A percentile compares a stretch with the other conserved stretches of the same genome.
Conservation (phyloP, 2,888 invertebrate species). For the Abscondita cerata region DNA sequence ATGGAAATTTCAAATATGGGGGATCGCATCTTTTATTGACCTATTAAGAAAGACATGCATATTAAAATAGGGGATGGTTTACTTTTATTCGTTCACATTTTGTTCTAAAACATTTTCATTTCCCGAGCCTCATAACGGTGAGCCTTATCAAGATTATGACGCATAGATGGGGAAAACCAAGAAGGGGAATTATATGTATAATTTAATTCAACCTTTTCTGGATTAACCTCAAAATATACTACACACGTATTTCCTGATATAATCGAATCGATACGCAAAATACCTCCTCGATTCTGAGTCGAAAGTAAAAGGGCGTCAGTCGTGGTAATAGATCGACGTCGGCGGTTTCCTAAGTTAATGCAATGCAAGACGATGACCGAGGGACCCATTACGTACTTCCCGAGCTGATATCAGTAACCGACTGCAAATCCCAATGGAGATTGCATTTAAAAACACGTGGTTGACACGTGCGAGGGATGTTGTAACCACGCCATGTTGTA, state of each 20-base stretch:
- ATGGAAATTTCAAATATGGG: conserved; percentile 20
- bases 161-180: conserved; percentile 26
- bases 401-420: conserved; percentile 32
- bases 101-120: conserved; percentile 17
- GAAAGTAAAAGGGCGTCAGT: conserved; percentile 34
- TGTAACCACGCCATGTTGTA: conserved; percentile 7
- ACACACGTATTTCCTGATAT: not conserved
- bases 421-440: conserved; percentile 37
- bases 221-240: not conserved
- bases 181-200: conserved; percentile 9
- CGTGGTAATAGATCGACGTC: conserved; percentile 41
- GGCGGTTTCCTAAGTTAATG: conserved; percentile 40
- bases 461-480: conserved; percentile 29
- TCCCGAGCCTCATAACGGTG: conserved; percentile 4
- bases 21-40: conserved; percentile 20
- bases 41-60: conserved; percentile 19
- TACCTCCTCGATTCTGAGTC: conserved; percentile 22
- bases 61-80: conserved; percentile 18
- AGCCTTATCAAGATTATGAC: conserved; percentile 24
- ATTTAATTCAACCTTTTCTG: conserved; percentile 10
- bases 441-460: conserved; percentile 24
- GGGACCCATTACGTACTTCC: conserved; percentile 39
- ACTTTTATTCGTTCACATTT: conserved; percentile 13
- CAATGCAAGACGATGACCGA: conserved; percentile 38
- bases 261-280: conserved; percentile 13